Percentiles rank a stretch among this genome's conserved stretches.
These are phyloP conservation scores for Sinocyclocheilus rhinocerous DNA, from an alignment of 2,113 vertebrate species.

Conservation along the genomic window DNA sequence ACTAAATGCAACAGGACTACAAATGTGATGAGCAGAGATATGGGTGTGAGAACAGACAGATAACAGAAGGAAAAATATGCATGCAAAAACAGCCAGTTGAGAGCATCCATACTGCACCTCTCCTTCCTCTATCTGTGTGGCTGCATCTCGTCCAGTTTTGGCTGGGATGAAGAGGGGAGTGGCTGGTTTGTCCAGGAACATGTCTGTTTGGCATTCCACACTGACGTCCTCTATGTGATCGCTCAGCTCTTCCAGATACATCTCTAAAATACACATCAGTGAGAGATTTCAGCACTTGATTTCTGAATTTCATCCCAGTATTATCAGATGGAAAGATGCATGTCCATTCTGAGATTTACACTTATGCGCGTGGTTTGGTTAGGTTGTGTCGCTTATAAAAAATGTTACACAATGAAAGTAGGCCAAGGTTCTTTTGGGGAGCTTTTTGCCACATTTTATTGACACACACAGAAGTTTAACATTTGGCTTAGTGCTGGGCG, in stretches of 20 bases:
- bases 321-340: neutral
- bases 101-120: constrained; percentile 77
- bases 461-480: neutral
- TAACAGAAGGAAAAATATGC: neutral
- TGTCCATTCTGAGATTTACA: too few relatives aligned
- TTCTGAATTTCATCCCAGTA: neutral
- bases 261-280: constrained; percentile 71
- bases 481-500: neutral
- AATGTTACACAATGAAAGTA: neutral
- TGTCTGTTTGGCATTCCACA: constrained; percentile 89
- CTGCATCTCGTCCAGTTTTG: constrained; percentile 86
- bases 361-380: too few relatives aligned
- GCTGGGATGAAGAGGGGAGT: constrained; percentile 90
- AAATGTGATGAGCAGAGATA: neutral
- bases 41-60: neutral
- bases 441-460: neutral
- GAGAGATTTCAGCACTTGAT: neutral
- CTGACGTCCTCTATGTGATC: constrained; percentile 76
- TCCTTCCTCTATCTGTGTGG: constrained; percentile 89
- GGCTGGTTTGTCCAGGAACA: constrained; percentile 86
- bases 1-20: neutral
- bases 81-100: neutral
- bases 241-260: constrained; percentile 91
- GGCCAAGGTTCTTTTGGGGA: neutral
- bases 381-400: constrained; percentile 33